Conservation (phyloP, 2,113 vertebrate species). For the Oncorhynchus masou region DNA sequence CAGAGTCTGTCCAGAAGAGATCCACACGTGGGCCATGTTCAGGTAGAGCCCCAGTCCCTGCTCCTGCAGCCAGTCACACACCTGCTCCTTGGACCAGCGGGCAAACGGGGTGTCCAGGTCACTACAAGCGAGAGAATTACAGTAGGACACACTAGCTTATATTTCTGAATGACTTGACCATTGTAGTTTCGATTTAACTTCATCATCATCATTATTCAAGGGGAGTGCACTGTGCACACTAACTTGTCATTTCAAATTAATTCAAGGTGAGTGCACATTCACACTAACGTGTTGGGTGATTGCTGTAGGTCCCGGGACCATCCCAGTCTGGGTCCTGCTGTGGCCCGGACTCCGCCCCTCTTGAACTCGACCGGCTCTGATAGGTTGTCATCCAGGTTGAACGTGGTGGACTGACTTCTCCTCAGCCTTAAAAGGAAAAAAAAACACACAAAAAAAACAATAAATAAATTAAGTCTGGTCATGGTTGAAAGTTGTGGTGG, state of each 20-base stretch:
- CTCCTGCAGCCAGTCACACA: conserved; percentile 92
- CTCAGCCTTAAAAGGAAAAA: conserved; percentile 74
- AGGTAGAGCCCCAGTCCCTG: conserved; percentile 91
- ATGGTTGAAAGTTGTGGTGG: too few species aligned
- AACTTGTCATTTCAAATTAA: conserved; percentile 1
- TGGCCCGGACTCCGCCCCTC: conserved; percentile 91
- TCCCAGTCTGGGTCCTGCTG: conserved; percentile 89
- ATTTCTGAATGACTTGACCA: too few species aligned
- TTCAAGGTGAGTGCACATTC: conserved; percentile 9
- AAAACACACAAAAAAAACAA: not conserved
- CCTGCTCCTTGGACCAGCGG: conserved; percentile 95
- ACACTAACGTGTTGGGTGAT: conserved; percentile 77
- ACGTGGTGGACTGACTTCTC: conserved; percentile 95
- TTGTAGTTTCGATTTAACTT: too few species aligned
- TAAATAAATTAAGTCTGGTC: not conserved
- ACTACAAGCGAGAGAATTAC: conserved; percentile 57
- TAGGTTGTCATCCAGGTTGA: conserved; percentile 90
- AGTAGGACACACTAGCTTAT: too few species aligned
- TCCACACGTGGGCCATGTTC: conserved; percentile 86
- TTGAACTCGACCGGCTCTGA: conserved; percentile 85
- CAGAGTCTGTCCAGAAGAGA: conserved; percentile 91
- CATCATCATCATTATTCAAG: too few species aligned
- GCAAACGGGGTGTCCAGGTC: conserved; percentile 95
- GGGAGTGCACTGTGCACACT: too few species aligned
- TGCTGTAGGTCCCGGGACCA: conserved; percentile 95